These are phyloP conservation scores for Hippopotamyrus pictus DNA, from an alignment of 2,797 vertebrate species.

Conservation along the genomic window DNA sequence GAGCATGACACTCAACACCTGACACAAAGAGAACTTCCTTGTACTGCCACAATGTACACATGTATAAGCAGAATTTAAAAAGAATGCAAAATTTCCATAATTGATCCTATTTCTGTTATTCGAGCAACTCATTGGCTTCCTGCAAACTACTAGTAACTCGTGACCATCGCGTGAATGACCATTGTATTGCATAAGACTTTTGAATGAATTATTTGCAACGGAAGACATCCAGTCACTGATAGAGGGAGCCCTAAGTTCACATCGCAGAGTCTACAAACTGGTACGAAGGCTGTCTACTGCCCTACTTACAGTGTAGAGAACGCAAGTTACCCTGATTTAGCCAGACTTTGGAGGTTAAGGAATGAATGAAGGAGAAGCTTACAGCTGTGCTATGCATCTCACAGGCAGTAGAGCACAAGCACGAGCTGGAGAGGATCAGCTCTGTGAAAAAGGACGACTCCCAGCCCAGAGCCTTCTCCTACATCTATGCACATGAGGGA, in stretches of 20 bases:
- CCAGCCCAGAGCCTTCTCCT: conserved; percentile 57
- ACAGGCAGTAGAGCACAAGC: conserved; percentile 46
- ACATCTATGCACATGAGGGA: conserved; percentile 45
- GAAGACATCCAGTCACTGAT: background rate
- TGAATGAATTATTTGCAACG: background rate
- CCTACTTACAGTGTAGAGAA: background rate
- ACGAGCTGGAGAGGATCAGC: conserved; percentile 46
- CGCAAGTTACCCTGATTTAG: background rate
- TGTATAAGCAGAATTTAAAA: background rate
- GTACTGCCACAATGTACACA: background rate
- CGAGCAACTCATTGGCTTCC: background rate
- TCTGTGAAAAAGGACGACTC: conserved; percentile 48
- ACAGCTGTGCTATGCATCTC: background rate
- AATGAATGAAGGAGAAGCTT: background rate
- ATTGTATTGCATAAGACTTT: background rate
- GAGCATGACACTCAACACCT: background rate
- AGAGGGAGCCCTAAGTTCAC: background rate
- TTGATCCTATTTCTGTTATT: background rate
- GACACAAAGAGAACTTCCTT: background rate
- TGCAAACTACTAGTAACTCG: background rate
- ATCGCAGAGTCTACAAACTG: background rate
- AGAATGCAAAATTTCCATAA: background rate
- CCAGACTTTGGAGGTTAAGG: background rate
- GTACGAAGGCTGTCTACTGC: background rate
- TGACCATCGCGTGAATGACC: background rate